phyloP scores from a whole-genome alignment of 2,888 invertebrate genomes.

The Cantharis rufa region DNA sequence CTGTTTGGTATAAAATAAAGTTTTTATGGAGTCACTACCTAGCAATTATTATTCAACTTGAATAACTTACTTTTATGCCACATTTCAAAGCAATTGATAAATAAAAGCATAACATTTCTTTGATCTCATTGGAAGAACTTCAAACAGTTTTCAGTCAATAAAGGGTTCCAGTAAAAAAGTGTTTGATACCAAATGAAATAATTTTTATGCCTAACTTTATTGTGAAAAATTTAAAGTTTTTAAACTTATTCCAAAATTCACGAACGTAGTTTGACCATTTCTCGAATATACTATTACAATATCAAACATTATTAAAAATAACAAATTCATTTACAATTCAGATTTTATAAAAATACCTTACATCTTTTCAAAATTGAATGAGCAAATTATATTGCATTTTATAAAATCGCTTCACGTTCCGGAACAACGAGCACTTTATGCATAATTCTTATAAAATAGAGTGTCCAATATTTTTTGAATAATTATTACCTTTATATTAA shows the following conservation, averaged over 20 bases:
- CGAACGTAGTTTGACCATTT: not conserved
- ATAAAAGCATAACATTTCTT: not conserved
- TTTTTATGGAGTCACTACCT: not conserved
- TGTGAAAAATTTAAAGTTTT: not conserved
- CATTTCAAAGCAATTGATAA: not conserved
- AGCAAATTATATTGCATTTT: not conserved
- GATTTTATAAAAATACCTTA: not conserved
- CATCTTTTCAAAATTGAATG: not conserved
- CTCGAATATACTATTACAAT: no score
- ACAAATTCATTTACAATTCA: not conserved
- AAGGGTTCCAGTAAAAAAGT: not conserved
- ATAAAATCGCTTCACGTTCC: not conserved
- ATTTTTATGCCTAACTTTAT: not conserved
- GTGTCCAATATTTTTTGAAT: not conserved
- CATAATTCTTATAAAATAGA: not conserved
- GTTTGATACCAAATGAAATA: not conserved
- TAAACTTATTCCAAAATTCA: not conserved
- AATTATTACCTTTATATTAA: not conserved
- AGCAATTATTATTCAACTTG: not conserved
- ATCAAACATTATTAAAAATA: not conserved
- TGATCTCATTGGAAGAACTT: not conserved
- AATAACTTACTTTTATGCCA: not conserved
- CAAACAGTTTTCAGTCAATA: not conserved
- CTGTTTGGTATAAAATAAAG: not conserved
- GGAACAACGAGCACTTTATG: not conserved